These are phyloP conservation scores for Mesembrinibis cayennensis DNA, from an alignment of 2,113 vertebrate genomes.

Conservation along the genomic window DNA sequence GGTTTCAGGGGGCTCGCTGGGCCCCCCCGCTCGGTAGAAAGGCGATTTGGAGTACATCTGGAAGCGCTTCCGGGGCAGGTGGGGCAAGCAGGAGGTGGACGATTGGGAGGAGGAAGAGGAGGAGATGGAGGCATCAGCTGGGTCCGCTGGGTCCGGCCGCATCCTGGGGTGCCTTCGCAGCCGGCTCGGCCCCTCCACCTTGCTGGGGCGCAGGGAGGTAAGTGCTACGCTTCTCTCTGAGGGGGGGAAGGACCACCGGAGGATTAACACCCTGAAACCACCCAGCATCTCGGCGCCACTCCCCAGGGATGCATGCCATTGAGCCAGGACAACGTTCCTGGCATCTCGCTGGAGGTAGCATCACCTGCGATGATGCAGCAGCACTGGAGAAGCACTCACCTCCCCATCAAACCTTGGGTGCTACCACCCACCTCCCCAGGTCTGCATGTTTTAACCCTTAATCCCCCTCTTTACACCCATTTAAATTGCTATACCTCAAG, in stretches of 20 bases:
- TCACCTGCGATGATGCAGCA: accelerated
- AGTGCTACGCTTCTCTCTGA: constrained; percentile 81
- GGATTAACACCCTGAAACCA: neutral
- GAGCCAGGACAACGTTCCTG: neutral
- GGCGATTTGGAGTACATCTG: constrained; percentile 89
- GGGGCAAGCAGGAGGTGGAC: constrained; percentile 76
- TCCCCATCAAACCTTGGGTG: neutral
- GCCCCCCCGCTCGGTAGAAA: constrained; percentile 62
- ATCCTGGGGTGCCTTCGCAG: constrained; percentile 70
- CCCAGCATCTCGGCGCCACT: accelerated
- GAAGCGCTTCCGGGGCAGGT: constrained; percentile 81
- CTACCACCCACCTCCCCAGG: no score
- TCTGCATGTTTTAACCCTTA: accelerated
- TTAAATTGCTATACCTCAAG: neutral
- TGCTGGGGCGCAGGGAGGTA: constrained; percentile 73
- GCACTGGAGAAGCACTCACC: accelerated
- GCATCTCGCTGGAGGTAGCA: accelerated
- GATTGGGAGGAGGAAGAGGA: constrained; percentile 70
- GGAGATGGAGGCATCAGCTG: neutral
- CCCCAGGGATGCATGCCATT: accelerated
- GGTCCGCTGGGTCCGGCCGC: constrained; percentile 79
- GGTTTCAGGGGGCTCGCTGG: constrained; percentile 39
- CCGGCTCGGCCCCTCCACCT: constrained; percentile 74
- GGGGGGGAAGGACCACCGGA: neutral
- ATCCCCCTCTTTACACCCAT: accelerated